phyloP scores from a whole-genome alignment of 2,113 vertebrate species.

The Genyomyrus donnyi region DNA sequence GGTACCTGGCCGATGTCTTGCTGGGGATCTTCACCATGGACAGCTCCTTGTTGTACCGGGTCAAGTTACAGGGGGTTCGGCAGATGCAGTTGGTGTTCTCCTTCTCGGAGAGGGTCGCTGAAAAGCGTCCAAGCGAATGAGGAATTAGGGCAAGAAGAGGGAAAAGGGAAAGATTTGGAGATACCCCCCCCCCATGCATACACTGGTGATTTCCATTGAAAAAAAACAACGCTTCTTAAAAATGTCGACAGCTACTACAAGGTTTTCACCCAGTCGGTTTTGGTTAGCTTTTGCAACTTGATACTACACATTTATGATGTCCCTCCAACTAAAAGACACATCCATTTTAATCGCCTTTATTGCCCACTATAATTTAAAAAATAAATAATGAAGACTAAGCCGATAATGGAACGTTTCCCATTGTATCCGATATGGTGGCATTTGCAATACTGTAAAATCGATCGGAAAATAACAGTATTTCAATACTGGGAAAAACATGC shows the following conservation, averaged over 20 bases:
- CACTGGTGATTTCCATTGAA: background rate
- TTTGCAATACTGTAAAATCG: background rate
- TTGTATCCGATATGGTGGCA: background rate
- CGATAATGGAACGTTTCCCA: background rate
- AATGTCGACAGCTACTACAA: background rate
- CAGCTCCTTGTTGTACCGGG: slow-evolving; percentile 96
- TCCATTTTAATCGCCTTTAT: background rate
- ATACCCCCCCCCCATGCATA: background rate
- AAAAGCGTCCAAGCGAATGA: background rate
- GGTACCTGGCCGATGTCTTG: slow-evolving; percentile 94
- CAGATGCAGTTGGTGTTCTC: slow-evolving; percentile 89
- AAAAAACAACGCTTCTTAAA: too few species aligned
- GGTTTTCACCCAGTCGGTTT: background rate
- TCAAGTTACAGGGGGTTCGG: slow-evolving; percentile 91
- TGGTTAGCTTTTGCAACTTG: background rate
- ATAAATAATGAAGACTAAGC: background rate
- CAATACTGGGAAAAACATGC: background rate
- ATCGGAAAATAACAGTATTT: background rate
- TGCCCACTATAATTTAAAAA: background rate
- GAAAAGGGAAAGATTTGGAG: background rate
- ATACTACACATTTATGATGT: background rate
- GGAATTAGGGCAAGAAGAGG: background rate
- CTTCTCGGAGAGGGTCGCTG: slow-evolving; percentile 83
- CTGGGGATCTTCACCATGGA: slow-evolving; percentile 99
- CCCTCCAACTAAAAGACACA: background rate